These are phyloP conservation scores for Chouioia cunea DNA, from an alignment of 2,888 invertebrate genomes.

Conservation along the genomic window DNA sequence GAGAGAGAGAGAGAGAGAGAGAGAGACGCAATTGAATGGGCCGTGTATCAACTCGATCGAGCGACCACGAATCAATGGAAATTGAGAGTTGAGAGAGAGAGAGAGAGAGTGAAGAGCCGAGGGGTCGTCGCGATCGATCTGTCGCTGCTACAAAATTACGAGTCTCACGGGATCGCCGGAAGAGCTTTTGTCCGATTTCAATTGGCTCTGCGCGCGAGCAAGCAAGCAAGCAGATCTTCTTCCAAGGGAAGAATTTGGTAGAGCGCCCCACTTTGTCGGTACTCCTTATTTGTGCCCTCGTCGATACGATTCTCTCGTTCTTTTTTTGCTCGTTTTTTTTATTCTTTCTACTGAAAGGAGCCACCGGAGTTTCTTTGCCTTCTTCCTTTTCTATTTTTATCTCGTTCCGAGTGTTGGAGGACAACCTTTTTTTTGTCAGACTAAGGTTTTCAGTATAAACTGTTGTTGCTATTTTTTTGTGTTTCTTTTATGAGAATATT, in stretches of 20 bases:
- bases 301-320: background rate
- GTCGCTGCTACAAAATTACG: constrained; percentile 49
- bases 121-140: constrained; percentile 29
- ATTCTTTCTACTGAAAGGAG: background rate
- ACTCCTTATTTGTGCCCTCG: constrained; percentile 6
- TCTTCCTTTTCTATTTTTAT: too few relatives aligned
- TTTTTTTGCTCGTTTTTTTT: background rate
- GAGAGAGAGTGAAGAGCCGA: background rate
- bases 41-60: constrained; percentile 43
- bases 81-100: constrained; percentile 33
- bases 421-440: too few relatives aligned
- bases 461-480: too few relatives aligned
- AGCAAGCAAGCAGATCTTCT: too few relatives aligned
- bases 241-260: too few relatives aligned
- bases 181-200: constrained; percentile 51
- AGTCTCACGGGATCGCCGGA: constrained; percentile 43
- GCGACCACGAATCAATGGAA: constrained; percentile 48
- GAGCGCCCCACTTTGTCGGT: constrained; percentile 14
- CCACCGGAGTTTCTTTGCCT: too few relatives aligned
- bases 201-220: constrained; percentile 43
- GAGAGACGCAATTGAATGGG: constrained; percentile 26
- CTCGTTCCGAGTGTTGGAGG: too few relatives aligned
- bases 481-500: too few relatives aligned
- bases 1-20: constrained; percentile 3
- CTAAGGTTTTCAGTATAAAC: too few relatives aligned